phyloP scores from a whole-genome alignment of 2,797 vertebrate species.

The Otolemur crassicaudatus region DNA sequence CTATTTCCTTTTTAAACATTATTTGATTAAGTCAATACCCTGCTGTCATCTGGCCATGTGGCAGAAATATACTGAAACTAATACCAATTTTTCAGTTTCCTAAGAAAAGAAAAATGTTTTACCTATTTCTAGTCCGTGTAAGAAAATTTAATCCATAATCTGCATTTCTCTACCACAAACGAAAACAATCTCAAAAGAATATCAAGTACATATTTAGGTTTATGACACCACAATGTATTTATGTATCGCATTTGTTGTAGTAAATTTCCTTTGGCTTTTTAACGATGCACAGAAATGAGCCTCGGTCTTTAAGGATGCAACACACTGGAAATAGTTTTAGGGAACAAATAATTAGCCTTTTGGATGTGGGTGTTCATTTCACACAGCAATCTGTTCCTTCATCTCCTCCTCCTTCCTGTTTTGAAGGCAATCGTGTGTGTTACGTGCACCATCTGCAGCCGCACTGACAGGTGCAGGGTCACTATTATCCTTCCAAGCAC shows the following conservation, averaged over 20 bases:
- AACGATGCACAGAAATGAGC: slow-evolving; percentile 81
- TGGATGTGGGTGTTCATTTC: slow-evolving; percentile 83
- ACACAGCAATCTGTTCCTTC: slow-evolving; percentile 84
- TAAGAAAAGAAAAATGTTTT: neutral
- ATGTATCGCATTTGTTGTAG: slow-evolving; percentile 67
- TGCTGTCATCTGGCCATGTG: slow-evolving; percentile 46
- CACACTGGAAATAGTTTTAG: slow-evolving; percentile 82
- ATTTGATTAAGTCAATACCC: slow-evolving; percentile 57
- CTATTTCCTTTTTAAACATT: slow-evolving; percentile 53
- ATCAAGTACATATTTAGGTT: neutral
- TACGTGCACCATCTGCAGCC: slow-evolving; percentile 87
- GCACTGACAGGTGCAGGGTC: slow-evolving; percentile 86
- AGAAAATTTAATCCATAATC: slow-evolving; percentile 13
- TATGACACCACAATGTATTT: slow-evolving; percentile 64
- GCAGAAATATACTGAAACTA: neutral
- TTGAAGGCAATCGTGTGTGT: slow-evolving; percentile 86
- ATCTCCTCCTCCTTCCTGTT: slow-evolving; percentile 88
- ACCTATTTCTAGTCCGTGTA: slow-evolving; percentile 13
- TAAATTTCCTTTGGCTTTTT: slow-evolving; percentile 80
- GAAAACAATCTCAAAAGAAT: slow-evolving; percentile 68
- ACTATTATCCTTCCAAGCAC: slow-evolving; percentile 81
- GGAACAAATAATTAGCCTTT: slow-evolving; percentile 87
- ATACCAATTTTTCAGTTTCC: neutral
- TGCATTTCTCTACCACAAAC: neutral
- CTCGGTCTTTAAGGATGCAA: slow-evolving; percentile 79